Evolutionary conservation across 2,113 vertebrate genomes (phyloP), one percentile per base, ranked within the genome.

Genomic region (Phaetusa simplex): DNA sequence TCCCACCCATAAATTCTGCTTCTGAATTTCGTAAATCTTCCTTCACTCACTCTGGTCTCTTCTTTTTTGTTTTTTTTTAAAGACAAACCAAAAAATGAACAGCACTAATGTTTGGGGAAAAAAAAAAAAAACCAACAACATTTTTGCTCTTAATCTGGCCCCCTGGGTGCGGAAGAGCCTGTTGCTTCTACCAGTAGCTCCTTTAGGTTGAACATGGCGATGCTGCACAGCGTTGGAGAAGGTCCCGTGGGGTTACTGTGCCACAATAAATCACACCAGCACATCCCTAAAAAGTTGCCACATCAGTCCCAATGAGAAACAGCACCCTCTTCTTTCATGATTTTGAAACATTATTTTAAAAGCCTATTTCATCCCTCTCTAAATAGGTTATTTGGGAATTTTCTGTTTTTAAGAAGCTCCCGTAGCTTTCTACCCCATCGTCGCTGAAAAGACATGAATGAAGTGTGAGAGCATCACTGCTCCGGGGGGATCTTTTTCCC

Each of bases 361-460:
- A 90, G 2, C 19, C 11, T 13, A 7, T 36, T 70, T 34, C 5
- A 38, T 5, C 62, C 36, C 38, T 9, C 32, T 2, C 12, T 27
- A 40, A 47, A 53, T 1, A 10, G 0, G 1, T 40, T 17, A 3
- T 49, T 77, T 34, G 34, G 65, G 29, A 29, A 21, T 52, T 52
- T 65, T 18, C 24, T 27, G 7, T 1, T 36, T 87, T 80, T 12
- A 20, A n/a, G 82, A 18, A 36, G 4, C 38, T 85, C 72, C 7
- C 1, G 0, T 14, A 56, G 23, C 23, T 50, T 61, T 3, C 2
- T 12, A 14, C 3, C 3, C 17, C 24, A 2, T 6, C 9, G 0
- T 1, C 4, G 3, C 11, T n/a, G 43, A 9, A n/a, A 69, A 56
- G 82, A 67, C 1, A 1, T 1, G 18, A 47, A 49, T 0, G 6